Conservation (phyloP, 2,888 invertebrate species). For the Tetramorium bicarinatum region DNA sequence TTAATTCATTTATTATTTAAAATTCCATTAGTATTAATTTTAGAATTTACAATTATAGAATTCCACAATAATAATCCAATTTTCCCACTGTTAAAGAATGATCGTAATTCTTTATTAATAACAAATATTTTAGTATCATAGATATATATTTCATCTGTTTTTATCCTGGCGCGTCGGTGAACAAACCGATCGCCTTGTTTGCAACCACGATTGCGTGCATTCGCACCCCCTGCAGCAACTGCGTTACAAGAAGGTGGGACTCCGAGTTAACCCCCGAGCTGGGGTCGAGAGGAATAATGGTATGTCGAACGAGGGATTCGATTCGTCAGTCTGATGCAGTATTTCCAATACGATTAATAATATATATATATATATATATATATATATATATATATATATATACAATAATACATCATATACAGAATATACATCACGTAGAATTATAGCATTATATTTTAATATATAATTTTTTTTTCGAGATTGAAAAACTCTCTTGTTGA, state of each 20-base stretch:
- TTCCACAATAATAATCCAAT: background rate
- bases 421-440: too few species aligned
- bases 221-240: conserved; percentile 57
- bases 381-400: background rate
- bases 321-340: conserved; percentile 76
- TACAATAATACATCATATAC: background rate
- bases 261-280: conserved; percentile 41
- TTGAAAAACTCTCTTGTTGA: background rate
- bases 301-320: conserved; percentile 70
- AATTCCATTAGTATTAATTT: background rate
- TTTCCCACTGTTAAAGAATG: background rate
- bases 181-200: conserved; percentile 63
- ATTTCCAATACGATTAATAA: conserved; percentile 56
- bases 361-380: background rate
- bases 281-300: conserved; percentile 52
- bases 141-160: conserved; percentile 10
- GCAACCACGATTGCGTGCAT: conserved; percentile 51
- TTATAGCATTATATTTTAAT: too few species aligned
- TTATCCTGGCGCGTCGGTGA: conserved; percentile 51
- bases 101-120: background rate
- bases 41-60: background rate
- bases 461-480: background rate
- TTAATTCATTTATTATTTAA: background rate
- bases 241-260: conserved; percentile 50
- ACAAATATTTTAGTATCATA: background rate